Conservation (phyloP, 2,797 vertebrate genomes). For the Poecilia picta region DNA sequence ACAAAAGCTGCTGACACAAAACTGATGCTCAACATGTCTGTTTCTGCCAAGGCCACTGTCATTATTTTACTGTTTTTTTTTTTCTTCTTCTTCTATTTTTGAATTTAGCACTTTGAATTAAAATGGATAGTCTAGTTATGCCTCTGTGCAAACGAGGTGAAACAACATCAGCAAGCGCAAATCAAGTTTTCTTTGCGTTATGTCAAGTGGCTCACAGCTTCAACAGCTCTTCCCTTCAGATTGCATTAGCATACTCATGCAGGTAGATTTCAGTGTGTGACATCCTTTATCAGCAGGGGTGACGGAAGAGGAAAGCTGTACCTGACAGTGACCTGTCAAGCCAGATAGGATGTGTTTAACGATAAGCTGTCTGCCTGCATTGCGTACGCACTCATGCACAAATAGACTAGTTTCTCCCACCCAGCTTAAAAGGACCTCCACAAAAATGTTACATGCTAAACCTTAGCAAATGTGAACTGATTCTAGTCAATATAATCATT, state of each 20-base stretch:
- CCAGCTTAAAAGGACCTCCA: slow-evolving; percentile 63
- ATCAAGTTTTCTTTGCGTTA: slow-evolving; percentile 53
- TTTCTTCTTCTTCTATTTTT: slow-evolving; percentile 13
- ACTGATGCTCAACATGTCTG: slow-evolving; percentile 58
- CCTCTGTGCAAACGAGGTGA: slow-evolving; percentile 44
- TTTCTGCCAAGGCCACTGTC: slow-evolving; percentile 42
- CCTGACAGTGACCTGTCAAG: slow-evolving; percentile 84
- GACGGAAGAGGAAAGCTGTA: slow-evolving; percentile 72
- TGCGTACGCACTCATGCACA: slow-evolving; percentile 41
- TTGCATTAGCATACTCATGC: slow-evolving; percentile 79
- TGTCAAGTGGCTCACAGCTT: slow-evolving; percentile 61
- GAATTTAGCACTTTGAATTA: slow-evolving; percentile 30
- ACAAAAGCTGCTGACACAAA: slow-evolving; percentile 70
- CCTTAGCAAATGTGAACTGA: slow-evolving; percentile 9
- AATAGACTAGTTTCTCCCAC: slow-evolving; percentile 43
- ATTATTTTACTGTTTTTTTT: slow-evolving; percentile 9
- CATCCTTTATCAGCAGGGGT: slow-evolving; percentile 74
- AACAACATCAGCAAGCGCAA: slow-evolving; percentile 36
- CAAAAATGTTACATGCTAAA: slow-evolving; percentile 67
- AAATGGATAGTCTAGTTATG: slow-evolving; percentile 33
- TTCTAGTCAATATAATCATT: slow-evolving; percentile 16
- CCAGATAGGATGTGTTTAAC: slow-evolving; percentile 80
- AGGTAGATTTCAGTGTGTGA: slow-evolving; percentile 77
- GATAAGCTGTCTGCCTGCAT: slow-evolving; percentile 80
- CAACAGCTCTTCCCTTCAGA: slow-evolving; percentile 75